Conservation (phyloP, 1,140 invertebrate species). For the Vanessa tameamea region DNA sequence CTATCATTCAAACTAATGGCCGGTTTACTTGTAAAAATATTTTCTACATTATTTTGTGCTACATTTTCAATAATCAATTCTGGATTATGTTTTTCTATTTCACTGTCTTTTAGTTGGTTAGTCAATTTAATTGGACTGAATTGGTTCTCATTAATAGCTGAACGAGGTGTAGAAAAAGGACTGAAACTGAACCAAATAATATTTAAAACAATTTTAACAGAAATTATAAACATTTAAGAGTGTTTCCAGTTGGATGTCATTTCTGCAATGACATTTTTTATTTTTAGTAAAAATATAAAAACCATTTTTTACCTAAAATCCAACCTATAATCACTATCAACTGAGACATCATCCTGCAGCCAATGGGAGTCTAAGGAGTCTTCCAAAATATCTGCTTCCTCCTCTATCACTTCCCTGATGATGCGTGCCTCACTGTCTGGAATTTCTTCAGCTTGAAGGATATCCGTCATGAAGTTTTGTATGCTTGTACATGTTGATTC, state of each 20-base stretch:
- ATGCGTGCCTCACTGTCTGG: slow-evolving; percentile 61
- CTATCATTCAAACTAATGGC: neutral
- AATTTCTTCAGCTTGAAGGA: slow-evolving; percentile 60
- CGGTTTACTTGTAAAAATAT: slow-evolving; percentile 12
- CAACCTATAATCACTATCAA: slow-evolving; percentile 57
- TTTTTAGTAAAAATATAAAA: neutral
- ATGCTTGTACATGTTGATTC: slow-evolving; percentile 73
- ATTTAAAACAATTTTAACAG: neutral
- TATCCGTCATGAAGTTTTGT: slow-evolving; percentile 70
- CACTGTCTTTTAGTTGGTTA: slow-evolving; percentile 23
- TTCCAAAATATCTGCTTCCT: slow-evolving; percentile 67
- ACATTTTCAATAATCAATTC: slow-evolving; percentile 7
- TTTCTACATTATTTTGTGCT: slow-evolving; percentile 9
- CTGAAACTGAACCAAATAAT: slow-evolving; percentile 53
- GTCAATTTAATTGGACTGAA: slow-evolving; percentile 46
- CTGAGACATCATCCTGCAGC: slow-evolving; percentile 66
- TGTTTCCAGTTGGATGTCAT: too few relatives aligned
- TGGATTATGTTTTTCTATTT: slow-evolving; percentile 10
- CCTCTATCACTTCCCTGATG: slow-evolving; percentile 66
- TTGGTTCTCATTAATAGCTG: slow-evolving; percentile 49
- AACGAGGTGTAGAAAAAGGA: slow-evolving; percentile 58
- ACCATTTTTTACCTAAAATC: slow-evolving; percentile 55
- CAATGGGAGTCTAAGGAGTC: slow-evolving; percentile 69
- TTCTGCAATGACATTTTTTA: neutral
- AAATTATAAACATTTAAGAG: too few relatives aligned